Evolutionary conservation across 2,113 vertebrate genomes (phyloP).

Genomic region (Ammospiza caudacuta): DNA sequence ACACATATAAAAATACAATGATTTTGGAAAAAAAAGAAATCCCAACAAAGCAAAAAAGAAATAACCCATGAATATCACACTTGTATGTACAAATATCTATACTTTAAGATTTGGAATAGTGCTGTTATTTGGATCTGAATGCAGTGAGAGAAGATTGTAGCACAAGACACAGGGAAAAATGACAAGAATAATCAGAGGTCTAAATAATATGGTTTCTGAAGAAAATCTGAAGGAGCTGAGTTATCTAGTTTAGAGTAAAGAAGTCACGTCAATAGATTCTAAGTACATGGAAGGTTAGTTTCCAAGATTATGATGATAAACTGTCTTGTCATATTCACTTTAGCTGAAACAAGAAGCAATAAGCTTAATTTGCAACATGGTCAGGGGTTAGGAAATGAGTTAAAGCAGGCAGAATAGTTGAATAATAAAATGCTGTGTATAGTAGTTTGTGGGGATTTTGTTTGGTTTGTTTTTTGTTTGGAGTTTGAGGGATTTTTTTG

Average conservation of each 20-base stretch:
- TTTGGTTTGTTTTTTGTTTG: neutral
- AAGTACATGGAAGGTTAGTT: neutral
- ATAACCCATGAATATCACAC: neutral
- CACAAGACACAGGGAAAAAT: neutral
- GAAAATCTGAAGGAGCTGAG: neutral
- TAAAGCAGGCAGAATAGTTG: neutral
- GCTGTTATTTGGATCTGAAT: neutral
- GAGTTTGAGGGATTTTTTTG: neutral
- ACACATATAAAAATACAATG: neutral
- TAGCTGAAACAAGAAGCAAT: neutral
- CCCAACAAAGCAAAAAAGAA: neutral
- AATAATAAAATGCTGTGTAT: neutral
- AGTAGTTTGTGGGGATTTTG: neutral
- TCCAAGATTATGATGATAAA: conserved; percentile 26
- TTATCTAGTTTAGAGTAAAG: neutral
- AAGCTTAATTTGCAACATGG: neutral
- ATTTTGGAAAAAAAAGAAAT: neutral
- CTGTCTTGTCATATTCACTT: conserved; percentile 7
- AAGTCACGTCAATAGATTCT: neutral
- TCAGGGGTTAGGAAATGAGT: neutral
- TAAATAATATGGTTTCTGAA: neutral
- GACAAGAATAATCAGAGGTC: neutral
- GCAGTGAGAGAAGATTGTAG: neutral
- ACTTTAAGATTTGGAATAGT: neutral
- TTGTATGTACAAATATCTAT: neutral